Evolutionary conservation across 1,140 invertebrate genomes (phyloP).

Genomic region (Eumaeus atala): DNA sequence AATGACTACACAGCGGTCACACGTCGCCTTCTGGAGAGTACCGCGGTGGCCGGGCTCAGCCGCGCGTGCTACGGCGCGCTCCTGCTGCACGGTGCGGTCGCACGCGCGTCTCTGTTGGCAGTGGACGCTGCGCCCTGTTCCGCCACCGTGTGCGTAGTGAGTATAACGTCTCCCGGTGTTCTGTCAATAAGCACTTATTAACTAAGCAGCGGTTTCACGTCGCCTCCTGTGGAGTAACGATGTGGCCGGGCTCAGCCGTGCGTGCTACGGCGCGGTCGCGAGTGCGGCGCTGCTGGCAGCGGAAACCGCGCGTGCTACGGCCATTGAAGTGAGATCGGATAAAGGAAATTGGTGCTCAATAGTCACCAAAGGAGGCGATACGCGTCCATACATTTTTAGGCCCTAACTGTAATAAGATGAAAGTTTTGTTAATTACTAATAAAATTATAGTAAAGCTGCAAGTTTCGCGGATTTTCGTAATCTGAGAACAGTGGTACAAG

Average conservation of each 20-base stretch:
- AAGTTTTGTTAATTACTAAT: too few relatives aligned
- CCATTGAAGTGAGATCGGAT: slow-evolving; percentile 18
- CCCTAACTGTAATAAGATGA: too few relatives aligned
- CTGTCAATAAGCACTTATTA: slow-evolving; percentile 18
- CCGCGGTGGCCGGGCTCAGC: slow-evolving; percentile 31
- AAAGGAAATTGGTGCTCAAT: too few relatives aligned
- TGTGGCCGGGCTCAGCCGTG: slow-evolving; percentile 37
- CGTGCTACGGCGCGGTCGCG: slow-evolving; percentile 35
- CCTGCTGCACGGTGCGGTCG: slow-evolving; percentile 38
- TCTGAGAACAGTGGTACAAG: too few relatives aligned
- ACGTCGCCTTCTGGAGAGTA: slow-evolving; percentile 28
- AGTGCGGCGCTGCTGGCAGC: slow-evolving; percentile 32
- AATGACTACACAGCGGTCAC: slow-evolving; percentile 23
- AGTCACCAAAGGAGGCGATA: too few relatives aligned
- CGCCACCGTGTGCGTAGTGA: slow-evolving; percentile 38
- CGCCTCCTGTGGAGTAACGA: slow-evolving; percentile 42
- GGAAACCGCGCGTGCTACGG: slow-evolving; percentile 16
- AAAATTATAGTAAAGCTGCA: too few relatives aligned
- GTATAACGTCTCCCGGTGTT: slow-evolving; percentile 17
- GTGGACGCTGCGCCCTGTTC: slow-evolving; percentile 31
- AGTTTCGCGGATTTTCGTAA: too few relatives aligned
- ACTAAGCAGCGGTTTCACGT: slow-evolving; percentile 27
- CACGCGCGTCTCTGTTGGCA: slow-evolving; percentile 33
- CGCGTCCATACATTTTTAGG: too few relatives aligned
- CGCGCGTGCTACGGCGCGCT: slow-evolving; percentile 41